Evolutionary conservation across 2,113 vertebrate genomes (phyloP).

Genomic region (Eurypyga helias): DNA sequence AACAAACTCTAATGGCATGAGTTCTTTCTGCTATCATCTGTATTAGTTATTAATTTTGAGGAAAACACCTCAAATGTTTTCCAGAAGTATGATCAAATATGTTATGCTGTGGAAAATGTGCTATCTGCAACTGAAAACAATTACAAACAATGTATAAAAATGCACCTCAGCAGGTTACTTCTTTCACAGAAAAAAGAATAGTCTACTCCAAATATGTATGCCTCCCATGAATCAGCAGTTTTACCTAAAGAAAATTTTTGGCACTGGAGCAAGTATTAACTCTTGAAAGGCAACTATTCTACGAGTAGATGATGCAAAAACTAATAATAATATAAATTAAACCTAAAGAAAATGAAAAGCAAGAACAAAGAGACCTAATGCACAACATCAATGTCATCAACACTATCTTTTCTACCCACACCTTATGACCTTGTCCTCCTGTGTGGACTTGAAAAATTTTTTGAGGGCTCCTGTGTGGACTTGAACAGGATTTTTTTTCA

Average conservation of each 20-base stretch:
- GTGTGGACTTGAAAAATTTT: background rate
- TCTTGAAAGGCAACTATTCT: background rate
- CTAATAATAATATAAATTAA: background rate
- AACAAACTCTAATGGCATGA: background rate
- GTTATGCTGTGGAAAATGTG: background rate
- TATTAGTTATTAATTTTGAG: background rate
- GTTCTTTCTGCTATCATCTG: background rate
- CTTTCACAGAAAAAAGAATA: background rate
- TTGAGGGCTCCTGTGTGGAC: background rate
- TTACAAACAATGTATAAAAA: background rate
- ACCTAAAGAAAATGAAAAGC: background rate
- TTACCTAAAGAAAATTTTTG: background rate
- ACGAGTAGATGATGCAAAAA: background rate
- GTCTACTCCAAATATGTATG: background rate
- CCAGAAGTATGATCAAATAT: background rate
- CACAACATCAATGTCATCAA: background rate
- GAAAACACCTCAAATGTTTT: background rate
- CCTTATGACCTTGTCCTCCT: background rate
- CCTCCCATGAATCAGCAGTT: background rate
- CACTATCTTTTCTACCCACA: fast-evolving
- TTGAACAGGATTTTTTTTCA: background rate
- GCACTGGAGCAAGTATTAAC: background rate
- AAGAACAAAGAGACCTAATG: background rate
- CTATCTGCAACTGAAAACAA: background rate
- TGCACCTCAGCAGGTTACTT: background rate